Conservation (phyloP, 1,140 invertebrate species). For the Lepidurus apus region DNA sequence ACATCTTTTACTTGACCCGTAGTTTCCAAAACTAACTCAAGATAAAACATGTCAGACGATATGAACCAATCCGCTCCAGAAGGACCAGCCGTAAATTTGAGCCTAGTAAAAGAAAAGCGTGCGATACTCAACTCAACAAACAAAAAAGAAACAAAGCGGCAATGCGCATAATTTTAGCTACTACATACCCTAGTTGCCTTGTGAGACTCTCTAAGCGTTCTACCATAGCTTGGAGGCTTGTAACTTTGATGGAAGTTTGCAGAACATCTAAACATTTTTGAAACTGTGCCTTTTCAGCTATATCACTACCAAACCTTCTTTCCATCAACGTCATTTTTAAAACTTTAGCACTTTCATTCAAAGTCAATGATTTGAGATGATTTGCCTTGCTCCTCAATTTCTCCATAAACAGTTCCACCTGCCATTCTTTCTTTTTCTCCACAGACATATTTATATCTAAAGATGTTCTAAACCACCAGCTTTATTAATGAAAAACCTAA, state of each 20-base stretch:
- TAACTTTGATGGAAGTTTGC: constrained; percentile 90
- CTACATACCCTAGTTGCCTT: constrained; percentile 68
- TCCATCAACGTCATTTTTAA: constrained; percentile 38
- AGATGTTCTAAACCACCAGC: background rate
- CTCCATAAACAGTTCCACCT: constrained; percentile 44
- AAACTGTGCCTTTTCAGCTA: constrained; percentile 70
- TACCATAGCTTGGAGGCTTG: constrained; percentile 80
- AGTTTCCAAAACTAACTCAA: constrained; percentile 79
- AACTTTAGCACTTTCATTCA: constrained; percentile 43
- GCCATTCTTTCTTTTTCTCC: constrained; percentile 36
- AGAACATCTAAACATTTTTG: constrained; percentile 86
- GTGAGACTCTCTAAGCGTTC: constrained; percentile 86
- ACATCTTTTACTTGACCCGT: constrained; percentile 82
- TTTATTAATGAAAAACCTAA: background rate
- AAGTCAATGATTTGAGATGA: constrained; percentile 43
- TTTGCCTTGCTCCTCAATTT: constrained; percentile 41
- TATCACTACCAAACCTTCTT: constrained; percentile 50
- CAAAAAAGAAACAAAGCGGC: background rate
- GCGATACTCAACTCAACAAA: background rate
- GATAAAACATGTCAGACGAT: constrained; percentile 93
- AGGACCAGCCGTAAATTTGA: constrained; percentile 68
- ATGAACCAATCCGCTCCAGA: constrained; percentile 77
- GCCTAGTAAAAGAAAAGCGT: constrained; percentile 49
- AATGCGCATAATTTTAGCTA: no score
- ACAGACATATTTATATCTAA: background rate